phyloP scores from a whole-genome alignment of 2,113 vertebrate species.

The Neoarius graeffei region DNA sequence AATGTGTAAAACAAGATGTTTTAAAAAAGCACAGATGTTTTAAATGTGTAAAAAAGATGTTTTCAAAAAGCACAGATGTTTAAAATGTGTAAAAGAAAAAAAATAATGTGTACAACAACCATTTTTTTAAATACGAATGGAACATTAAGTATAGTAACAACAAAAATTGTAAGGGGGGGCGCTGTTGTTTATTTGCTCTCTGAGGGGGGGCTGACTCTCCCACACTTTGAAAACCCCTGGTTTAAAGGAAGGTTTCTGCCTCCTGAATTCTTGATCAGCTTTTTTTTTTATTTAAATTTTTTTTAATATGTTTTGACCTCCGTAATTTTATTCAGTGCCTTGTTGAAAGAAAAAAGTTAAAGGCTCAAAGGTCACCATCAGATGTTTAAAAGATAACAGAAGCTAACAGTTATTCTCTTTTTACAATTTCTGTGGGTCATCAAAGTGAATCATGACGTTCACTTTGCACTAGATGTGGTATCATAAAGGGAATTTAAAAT shows the following conservation, averaged over 20 bases:
- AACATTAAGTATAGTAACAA: no score
- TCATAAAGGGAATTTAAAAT: background rate
- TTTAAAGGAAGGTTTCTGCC: background rate
- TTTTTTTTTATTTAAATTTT: background rate
- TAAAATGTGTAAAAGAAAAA: no score
- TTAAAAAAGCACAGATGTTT: no score
- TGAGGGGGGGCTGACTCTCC: no score
- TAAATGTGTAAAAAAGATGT: no score
- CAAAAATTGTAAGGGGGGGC: no score
- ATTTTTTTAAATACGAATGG: no score
- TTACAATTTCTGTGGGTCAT: background rate
- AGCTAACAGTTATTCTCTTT: background rate
- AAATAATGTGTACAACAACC: no score
- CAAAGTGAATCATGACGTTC: background rate
- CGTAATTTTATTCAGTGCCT: constrained; percentile 17
- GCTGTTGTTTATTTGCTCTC: no score
- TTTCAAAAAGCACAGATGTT: no score
- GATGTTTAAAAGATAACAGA: constrained; percentile 16
- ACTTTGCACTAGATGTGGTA: background rate
- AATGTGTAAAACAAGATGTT: no score
- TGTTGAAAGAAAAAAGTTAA: constrained; percentile 12
- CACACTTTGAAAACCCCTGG: no score
- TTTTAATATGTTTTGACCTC: background rate
- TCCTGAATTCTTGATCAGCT: background rate
- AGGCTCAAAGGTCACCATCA: background rate